Conservation (phyloP, 2,113 vertebrate species). For the Phyllopteryx taeniolatus region DNA sequence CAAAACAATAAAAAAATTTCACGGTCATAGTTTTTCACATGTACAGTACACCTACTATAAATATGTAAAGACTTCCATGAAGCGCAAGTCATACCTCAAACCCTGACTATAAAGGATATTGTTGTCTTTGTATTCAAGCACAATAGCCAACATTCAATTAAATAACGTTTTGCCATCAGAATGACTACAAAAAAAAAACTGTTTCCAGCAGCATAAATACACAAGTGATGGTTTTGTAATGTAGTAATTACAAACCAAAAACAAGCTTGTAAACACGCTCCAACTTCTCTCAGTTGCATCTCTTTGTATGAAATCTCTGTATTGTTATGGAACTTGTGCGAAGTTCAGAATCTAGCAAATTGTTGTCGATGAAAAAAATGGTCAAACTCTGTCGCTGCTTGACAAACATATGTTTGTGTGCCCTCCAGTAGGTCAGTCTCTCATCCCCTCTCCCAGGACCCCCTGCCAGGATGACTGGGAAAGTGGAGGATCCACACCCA, state of each 20-base stretch:
- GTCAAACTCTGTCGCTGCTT: slow-evolving; percentile 21
- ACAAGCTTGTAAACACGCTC: not conserved
- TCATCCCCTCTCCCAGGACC: slow-evolving; percentile 64
- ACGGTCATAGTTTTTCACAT: no score
- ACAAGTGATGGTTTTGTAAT: not conserved
- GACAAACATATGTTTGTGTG: slow-evolving; percentile 39
- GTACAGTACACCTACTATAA: no score
- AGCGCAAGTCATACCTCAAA: no score
- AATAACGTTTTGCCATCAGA: no score
- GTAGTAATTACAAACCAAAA: not conserved
- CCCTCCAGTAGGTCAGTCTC: slow-evolving; percentile 48
- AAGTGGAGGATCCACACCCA: slow-evolving; percentile 48
- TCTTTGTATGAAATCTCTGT: slow-evolving; percentile 1
- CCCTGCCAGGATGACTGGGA: slow-evolving; percentile 50
- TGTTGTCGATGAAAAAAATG: slow-evolving; percentile 30
- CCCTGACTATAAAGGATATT: no score
- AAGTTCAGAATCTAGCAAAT: slow-evolving; percentile 17
- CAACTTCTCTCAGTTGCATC: not conserved
- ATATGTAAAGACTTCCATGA: no score
- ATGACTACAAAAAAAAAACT: no score
- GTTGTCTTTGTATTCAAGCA: no score
- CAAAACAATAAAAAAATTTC: no score
- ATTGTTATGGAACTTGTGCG: not conserved
- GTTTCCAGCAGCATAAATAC: no score
- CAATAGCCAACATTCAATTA: no score